phyloP scores from a whole-genome alignment of 2,888 invertebrate genomes.

The Hyposoter didymator region DNA sequence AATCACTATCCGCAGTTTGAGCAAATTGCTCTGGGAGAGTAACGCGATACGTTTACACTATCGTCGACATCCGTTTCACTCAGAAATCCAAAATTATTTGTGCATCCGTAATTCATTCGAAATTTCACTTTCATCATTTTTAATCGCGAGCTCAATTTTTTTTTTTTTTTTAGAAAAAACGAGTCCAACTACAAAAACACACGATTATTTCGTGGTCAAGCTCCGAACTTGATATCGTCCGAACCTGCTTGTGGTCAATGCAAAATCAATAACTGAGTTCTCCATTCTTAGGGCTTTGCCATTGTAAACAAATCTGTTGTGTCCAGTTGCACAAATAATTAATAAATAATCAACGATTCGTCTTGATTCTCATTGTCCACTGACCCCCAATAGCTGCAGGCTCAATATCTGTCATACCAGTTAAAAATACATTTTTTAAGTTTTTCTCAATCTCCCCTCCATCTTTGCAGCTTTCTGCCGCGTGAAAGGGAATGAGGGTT shows the following conservation, averaged over 20 bases:
- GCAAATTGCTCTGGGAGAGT: not conserved
- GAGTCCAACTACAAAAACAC: not conserved
- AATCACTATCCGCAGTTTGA: not conserved
- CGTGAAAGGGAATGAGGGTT: slow-evolving; percentile 14
- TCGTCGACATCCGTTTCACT: not conserved
- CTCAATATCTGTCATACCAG: not conserved
- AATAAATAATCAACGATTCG: not conserved
- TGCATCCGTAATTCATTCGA: not conserved
- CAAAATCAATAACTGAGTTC: not conserved
- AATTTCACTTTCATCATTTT: not conserved
- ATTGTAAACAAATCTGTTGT: not conserved
- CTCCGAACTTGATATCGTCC: not conserved
- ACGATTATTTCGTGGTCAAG: not conserved
- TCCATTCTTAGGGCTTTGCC: not conserved
- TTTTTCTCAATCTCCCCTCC: slow-evolving; percentile 7
- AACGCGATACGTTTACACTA: not conserved
- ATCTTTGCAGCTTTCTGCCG: not conserved
- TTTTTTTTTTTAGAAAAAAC: too few species aligned
- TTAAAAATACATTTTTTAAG: slow-evolving; percentile 43
- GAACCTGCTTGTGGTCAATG: not conserved
- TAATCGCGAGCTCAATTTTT: too few species aligned
- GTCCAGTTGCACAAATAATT: not conserved
- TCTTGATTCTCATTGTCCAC: slow-evolving; percentile 8
- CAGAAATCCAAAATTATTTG: not conserved
- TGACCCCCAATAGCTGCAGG: not conserved